Conservation (phyloP, 2,888 invertebrate species). For the Mythimna lalbum region DNA sequence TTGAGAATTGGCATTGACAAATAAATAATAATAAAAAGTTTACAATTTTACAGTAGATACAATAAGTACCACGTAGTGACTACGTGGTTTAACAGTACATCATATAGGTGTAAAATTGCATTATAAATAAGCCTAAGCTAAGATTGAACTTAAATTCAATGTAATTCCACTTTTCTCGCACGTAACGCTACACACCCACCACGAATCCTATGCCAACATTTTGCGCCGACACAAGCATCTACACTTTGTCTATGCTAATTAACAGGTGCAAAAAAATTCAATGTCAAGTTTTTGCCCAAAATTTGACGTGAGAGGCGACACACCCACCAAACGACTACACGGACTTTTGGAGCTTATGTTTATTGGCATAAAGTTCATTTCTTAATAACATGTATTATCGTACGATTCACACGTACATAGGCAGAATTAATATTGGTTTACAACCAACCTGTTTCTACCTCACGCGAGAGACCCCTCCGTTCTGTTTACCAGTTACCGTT, state of each 20-base stretch:
- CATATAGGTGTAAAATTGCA: too few species aligned
- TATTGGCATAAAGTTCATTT: constrained; percentile 69
- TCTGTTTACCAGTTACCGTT: constrained; percentile 75
- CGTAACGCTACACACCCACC: constrained; percentile 37
- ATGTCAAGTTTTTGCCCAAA: constrained; percentile 57
- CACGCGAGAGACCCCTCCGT: constrained; percentile 66
- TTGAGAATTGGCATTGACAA: too few species aligned
- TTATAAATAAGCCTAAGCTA: too few species aligned
- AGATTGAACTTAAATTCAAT: background rate
- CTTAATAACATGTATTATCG: constrained; percentile 36
- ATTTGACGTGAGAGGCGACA: constrained; percentile 65
- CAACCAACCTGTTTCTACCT: constrained; percentile 82
- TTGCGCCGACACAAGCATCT: background rate
- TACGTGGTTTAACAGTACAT: too few species aligned
- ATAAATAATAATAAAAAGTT: too few species aligned
- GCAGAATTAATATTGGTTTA: constrained; percentile 58
- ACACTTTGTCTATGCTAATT: constrained; percentile 20
- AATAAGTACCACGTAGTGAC: too few species aligned
- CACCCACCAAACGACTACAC: constrained; percentile 70
- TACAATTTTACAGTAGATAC: too few species aligned
- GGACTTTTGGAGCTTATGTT: constrained; percentile 35
- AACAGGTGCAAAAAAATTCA: constrained; percentile 53
- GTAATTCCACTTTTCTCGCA: background rate
- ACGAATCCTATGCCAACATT: constrained; percentile 2
- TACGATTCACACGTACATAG: constrained; percentile 41